Conservation (phyloP, 30 jellyfish, hydroid and myxozoan species). For the Haliclystus octoradiatus region DNA sequence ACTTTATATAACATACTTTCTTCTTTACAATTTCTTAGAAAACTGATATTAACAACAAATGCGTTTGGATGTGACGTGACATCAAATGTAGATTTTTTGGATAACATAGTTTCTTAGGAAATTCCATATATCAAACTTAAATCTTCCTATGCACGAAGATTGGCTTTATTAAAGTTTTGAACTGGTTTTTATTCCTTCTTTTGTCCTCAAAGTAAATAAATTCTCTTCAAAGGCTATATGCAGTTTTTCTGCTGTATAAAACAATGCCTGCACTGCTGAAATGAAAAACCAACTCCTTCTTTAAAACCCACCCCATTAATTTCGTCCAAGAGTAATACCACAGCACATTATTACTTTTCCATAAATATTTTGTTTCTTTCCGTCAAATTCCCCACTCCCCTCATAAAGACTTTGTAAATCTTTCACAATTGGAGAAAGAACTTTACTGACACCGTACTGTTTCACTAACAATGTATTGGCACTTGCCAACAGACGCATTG, state of each 20-base stretch:
- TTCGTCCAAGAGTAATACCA: constrained; percentile 31
- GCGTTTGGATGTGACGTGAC: too few species aligned
- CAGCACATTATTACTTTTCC: constrained; percentile 25
- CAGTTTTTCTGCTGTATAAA: constrained; percentile 15
- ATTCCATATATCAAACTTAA: too few species aligned
- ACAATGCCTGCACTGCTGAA: constrained; percentile 37
- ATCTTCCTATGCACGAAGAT: too few species aligned
- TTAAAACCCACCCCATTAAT: constrained; percentile 36
- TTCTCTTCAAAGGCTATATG: constrained; percentile 14
- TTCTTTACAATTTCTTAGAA: too few species aligned
- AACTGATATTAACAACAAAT: too few species aligned
- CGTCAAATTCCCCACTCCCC: constrained; percentile 6
- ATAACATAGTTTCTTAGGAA: too few species aligned
- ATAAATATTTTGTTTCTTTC: constrained; percentile 1
- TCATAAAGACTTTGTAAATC: constrained; percentile 8
- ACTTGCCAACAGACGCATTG: constrained; percentile 18
- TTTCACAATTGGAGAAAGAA: constrained; percentile 11
- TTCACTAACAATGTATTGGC: constrained; percentile 13
- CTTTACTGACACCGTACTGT: constrained; percentile 5
- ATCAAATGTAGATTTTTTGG: too few species aligned
- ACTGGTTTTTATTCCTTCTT: too few species aligned
- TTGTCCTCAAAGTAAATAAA: constrained; percentile 9
- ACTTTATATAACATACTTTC: too few species aligned
- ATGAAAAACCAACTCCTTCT: constrained; percentile 32
- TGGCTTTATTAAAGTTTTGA: too few species aligned